Evolutionary conservation across 2,888 invertebrate genomes (phyloP), one percentile per base, ranked within the genome.

Genomic region (Diplolepis rosae): DNA sequence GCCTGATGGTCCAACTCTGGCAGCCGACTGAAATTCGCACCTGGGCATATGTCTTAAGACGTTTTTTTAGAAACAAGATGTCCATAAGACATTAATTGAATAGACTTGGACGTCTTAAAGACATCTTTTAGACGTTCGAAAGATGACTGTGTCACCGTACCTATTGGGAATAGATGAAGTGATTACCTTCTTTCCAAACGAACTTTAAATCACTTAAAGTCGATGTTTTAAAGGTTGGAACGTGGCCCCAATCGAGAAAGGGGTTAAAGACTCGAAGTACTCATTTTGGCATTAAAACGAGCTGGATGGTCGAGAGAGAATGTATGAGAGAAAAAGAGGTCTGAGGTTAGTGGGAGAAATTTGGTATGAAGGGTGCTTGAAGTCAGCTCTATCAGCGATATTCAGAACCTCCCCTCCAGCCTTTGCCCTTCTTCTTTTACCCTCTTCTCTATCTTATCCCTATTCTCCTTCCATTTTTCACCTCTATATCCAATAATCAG

Each of bases 381-480:
- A 80, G 73, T 76, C 77, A 79, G 83, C 82, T 80, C 72, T 82
- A 84, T 85, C 85, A 85, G 85, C 85, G 79, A 83, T 85, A 85
- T 85, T 85, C 84, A 83, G 78, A 80, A 83, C 76, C 80, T 76
- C 76, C 78, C 69, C 70, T 68, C 69, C 66, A 66, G 66, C 65
- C 73, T 69, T 24, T 4, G 9, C 13, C 50, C 18, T 24, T 50
- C 50, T 61, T n/a, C 18, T 28, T 4, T 27, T n/a, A 35, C 39
- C 18, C 39, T 1, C n/a, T 39, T 39, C 11, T 4, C n/a, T 11
- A 30, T 11, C 54, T 45, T 11, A 18, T 15, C 28, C 50, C 11
- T 4, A 32, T 3, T 39, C 6, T n/a, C 7, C n/a, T 3, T n/a
- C 7, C 30, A 24, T 30, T 52, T 52, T 0, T 15, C 13, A 28